Evolutionary conservation across 2,113 vertebrate species (phyloP), one percentile per base, ranked within the genome.

Genomic region (Melierax canorus): DNA sequence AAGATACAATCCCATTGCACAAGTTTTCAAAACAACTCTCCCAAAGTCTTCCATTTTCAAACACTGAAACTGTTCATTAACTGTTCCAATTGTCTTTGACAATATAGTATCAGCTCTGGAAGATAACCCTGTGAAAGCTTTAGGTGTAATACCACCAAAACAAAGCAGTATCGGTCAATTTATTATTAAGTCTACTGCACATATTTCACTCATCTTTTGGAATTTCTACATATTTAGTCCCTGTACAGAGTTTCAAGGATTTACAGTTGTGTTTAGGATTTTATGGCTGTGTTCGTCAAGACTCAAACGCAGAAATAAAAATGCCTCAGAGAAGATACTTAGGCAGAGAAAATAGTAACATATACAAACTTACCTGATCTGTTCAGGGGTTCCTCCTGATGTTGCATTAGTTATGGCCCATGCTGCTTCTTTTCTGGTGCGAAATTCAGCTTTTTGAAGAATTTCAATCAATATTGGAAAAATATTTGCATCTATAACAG

Each of bases 361-460:
- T 10, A 30, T 10, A 55, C 21, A 67, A 90, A 39, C 30, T 38
- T 87, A 99, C 99, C 98, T 98, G 51, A 99, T 99, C 92, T 99
- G 99, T 82, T 98, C 98, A 86, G 98, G 98, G 21, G 99, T 98
- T 73, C 99, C 99, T 94, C 99, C 99, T 34, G 99, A 99, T 7
- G 99, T 99, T 83, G 99, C 99, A 63, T 99, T 99, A 75, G 99
- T 99, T 90, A 99, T 98, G 22, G 99, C 99, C 99, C 99, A 99
- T 0, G 99, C 99, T 67, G 99, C 99, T 97, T 99, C 99, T 95
- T 99, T 99, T 94, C 99, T 99, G 50, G 99, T 99, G n/a, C 99
- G 99, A 95, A 99, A 99, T 96, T 99, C 99, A 48, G 99, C 99
- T 97, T 99, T 99, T 90, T 99, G 99, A 89, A 99, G 98, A 91